These are phyloP conservation scores for Orcinus orca DNA, from an alignment of 2,113 vertebrate species.

Conservation along the genomic window DNA sequence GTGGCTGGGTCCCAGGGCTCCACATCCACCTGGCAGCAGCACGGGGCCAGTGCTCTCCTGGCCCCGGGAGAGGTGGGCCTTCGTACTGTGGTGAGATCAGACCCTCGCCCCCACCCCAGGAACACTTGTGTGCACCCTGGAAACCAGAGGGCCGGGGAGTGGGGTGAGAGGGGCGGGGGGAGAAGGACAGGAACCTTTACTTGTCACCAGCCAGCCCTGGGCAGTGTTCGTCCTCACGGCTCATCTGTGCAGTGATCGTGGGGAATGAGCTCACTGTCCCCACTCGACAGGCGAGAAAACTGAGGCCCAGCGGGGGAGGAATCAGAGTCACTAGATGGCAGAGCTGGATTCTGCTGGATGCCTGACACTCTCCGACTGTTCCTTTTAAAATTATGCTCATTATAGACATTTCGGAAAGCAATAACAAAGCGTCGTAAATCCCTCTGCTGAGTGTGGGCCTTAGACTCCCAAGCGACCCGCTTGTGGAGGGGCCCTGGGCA, in stretches of 20 bases:
- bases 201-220: neutral
- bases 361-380: neutral
- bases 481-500: neutral
- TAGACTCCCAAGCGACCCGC: neutral
- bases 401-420: neutral
- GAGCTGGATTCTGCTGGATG: neutral
- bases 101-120: neutral
- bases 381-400: neutral
- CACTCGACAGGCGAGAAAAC: neutral
- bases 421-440: neutral
- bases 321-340: neutral
- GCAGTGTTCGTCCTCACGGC: fast-evolving
- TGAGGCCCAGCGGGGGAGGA: neutral
- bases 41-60: neutral
- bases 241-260: neutral
- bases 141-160: neutral
- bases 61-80: neutral
- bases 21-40: neutral
- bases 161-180: neutral
- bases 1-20: neutral
- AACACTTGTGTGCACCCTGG: neutral
- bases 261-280: neutral
- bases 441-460: neutral
- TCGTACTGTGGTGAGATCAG: neutral
- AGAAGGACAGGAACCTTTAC: neutral